Percentiles rank a stretch among this genome's conserved stretches.
Conservation (phyloP, 2,888 invertebrate genomes). For the Stenoptilia bipunctidactyla region DNA sequence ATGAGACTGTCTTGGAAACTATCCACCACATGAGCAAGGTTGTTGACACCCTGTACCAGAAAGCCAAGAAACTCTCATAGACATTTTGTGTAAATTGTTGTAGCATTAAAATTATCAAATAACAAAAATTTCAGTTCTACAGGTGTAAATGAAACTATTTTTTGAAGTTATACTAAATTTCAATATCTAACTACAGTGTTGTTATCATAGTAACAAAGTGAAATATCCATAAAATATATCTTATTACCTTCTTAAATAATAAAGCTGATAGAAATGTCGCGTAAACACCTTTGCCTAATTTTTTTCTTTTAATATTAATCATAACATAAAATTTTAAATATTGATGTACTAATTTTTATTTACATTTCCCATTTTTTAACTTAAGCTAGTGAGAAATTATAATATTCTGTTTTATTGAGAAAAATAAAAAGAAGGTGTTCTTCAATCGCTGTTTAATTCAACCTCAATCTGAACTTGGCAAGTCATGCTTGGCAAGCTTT, state of each 20-base stretch:
- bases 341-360: conserved; percentile 44
- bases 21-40: conserved; percentile 99
- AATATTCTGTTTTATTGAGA: conserved; percentile 67
- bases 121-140: conserved; percentile 55
- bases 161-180: conserved; percentile 49
- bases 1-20: conserved; percentile 96
- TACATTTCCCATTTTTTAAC: conserved; percentile 35
- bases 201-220: background rate
- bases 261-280: conserved; percentile 5
- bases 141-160: conserved; percentile 53
- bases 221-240: background rate
- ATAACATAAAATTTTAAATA: conserved; percentile 35
- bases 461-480: conserved; percentile 24
- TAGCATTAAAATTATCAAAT: conserved; percentile 58
- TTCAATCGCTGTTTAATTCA: conserved; percentile 44
- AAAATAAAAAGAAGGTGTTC: conserved; percentile 58
- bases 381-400: conserved; percentile 64
- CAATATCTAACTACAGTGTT: conserved; percentile 22
- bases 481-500: conserved; percentile 44
- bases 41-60: conserved; percentile 98
- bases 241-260: background rate
- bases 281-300: conserved; percentile 14
- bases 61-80: conserved; percentile 97
- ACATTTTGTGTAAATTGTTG: conserved; percentile 51
- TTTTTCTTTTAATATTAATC: conserved; percentile 16